These are phyloP conservation scores for Pilophorus perplexus DNA, from an alignment of 2,888 invertebrate genomes.

Conservation along the genomic window DNA sequence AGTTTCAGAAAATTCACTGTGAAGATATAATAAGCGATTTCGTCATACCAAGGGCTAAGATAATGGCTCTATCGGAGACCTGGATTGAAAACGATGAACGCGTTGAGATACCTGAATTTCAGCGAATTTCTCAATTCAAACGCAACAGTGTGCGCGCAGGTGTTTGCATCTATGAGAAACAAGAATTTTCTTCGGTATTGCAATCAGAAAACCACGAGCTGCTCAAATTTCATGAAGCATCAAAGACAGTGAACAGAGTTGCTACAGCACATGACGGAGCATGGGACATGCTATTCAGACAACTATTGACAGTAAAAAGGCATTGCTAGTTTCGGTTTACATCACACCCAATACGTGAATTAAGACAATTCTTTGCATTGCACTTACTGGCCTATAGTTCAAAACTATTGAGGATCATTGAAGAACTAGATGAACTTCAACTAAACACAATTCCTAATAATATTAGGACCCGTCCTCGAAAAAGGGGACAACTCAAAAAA, in stretches of 20 bases:
- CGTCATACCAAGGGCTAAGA: background rate
- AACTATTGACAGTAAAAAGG: too few relatives aligned
- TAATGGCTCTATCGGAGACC: background rate
- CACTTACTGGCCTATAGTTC: too few relatives aligned
- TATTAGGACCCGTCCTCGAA: too few relatives aligned
- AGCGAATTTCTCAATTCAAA: background rate
- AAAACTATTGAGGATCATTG: background rate
- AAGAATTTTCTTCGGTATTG: too few relatives aligned
- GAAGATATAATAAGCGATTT: background rate
- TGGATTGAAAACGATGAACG: constrained; percentile 2
- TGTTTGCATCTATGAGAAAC: background rate
- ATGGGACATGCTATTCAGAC: too few relatives aligned
- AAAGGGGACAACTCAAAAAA: too few relatives aligned
- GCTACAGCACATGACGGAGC: background rate
- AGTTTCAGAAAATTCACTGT: background rate
- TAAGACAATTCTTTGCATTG: too few relatives aligned
- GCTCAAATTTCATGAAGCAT: background rate
- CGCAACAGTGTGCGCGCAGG: background rate
- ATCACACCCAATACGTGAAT: too few relatives aligned
- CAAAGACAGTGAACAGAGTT: too few relatives aligned
- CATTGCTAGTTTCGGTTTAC: too few relatives aligned
- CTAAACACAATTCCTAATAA: too few relatives aligned
- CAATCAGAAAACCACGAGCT: background rate
- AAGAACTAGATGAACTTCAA: background rate
- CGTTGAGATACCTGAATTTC: background rate